Evolutionary conservation across 2,797 vertebrate genomes (phyloP), one percentile per base, ranked within the genome.

Genomic region (Tapirus indicus): DNA sequence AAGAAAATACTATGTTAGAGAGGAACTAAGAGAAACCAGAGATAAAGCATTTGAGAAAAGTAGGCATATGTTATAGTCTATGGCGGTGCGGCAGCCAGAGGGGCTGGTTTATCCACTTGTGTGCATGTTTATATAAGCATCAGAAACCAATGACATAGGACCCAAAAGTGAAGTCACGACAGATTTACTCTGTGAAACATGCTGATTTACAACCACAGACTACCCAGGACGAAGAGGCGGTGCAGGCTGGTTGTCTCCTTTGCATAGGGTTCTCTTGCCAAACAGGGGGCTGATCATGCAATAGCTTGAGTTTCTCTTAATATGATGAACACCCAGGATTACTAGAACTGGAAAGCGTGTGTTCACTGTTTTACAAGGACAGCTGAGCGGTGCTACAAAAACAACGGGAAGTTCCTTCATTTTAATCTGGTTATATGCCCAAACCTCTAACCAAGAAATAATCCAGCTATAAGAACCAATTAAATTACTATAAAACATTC

Each of bases 281-380:
- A 99, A 99, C 99, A 97, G 99, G 99, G 99, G 99, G 99, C 99
- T 98, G 98, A 98, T 98, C 98, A 99, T 99, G 99, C 99, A 99
- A 99, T 98, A 99, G 98, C 98, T 98, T 98, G 98, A 98, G 98
- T 99, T 98, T 99, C 98, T 99, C 98, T 98, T 99, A 99, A 99
- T 99, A 98, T 98, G 98, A 98, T 99, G 99, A 99, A 99, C 98
- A 98, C 99, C 98, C 98, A 98, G 98, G 98, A 97, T 98, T 98
- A 98, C 98, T 98, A 98, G 98, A 98, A 98, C 96, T 96, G 96
- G 98, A 99, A 98, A 98, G 98, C 98, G 97, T 98, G 98, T 98
- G 98, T 98, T 98, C 98, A 98, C 97, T 88, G 98, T 98, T 99
- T 99, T 98, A 98, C 99, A 98, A 98, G 98, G 99, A 99, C 98